Evolutionary conservation across 2,888 invertebrate genomes (phyloP), one percentile per base, ranked within the genome.

Genomic region (Calliscelio sp.): DNA sequence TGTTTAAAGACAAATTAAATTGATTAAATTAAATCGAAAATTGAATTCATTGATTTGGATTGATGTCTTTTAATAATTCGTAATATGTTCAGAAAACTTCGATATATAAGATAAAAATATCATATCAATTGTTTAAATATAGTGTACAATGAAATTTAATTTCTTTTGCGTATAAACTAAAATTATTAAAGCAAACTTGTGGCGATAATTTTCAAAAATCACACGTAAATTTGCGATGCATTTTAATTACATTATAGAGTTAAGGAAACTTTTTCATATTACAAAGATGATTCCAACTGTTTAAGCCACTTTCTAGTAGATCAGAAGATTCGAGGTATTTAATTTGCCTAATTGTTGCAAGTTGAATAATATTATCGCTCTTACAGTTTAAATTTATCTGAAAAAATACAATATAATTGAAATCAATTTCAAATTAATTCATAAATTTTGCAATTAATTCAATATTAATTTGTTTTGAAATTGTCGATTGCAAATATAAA

Each of bases 261-360:
- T 46, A 77, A 49, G 46, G 32, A 35, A 25, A 70, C 11, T 63
- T 53, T 38, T 51, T n/a, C 25, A n/a, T 59, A 24, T 53, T 49
- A 59, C 49, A 55, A 68, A 41, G 51, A 70, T 16, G 53, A 78
- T 59, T 73, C 11, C 41, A 82, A 63, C 66, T 59, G 24, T 57
- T 44, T 63, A 82, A 82, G 78, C 78, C 82, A 73, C 73, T 82
- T 70, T 77, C 82, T 78, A 82, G 38, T 59, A 73, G 66, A 82
- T 82, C 35, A 51, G 35, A 73, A 78, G 66, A 25, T 77, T 75
- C 49, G 82, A 82, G 82, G 77, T 66, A 73, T 61, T 82, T 73
- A 82, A 61, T 82, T 73, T 57, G 28, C 41, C 65, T 71, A 57
- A 81, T 70, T 49, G 74, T 70, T 71, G 61, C 41, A 53, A 63